phyloP scores from a whole-genome alignment of 1,140 invertebrate genomes.

The Philaenus spumarius region DNA sequence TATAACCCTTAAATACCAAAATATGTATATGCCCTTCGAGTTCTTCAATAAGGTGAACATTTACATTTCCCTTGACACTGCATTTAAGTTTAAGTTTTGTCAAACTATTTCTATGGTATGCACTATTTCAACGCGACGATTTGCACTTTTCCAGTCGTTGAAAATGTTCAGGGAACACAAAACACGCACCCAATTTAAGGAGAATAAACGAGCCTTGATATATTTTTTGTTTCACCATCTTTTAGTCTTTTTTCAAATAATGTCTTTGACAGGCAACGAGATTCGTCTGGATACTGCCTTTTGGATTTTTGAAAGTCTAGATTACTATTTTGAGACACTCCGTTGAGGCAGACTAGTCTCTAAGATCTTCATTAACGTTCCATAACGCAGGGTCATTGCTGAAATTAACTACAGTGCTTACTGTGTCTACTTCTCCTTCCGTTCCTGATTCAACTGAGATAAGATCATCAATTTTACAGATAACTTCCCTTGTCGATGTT shows the following conservation, averaged over 20 bases:
- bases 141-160: slow-evolving; percentile 16
- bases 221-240: slow-evolving; percentile 4
- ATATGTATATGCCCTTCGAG: slow-evolving; percentile 1
- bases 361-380: background rate
- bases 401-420: background rate
- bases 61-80: background rate
- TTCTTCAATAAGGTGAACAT: slow-evolving; percentile 11
- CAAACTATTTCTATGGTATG: background rate
- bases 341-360: background rate
- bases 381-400: background rate
- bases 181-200: background rate
- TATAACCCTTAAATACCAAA: too few species aligned
- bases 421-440: background rate
- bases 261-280: background rate
- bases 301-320: slow-evolving; percentile 5
- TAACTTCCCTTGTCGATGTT: background rate
- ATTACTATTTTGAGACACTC: background rate
- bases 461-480: slow-evolving; percentile 1
- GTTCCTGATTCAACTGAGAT: background rate
- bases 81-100: slow-evolving; percentile 1
- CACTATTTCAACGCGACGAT: background rate
- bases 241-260: slow-evolving; percentile 2
- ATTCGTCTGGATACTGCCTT: slow-evolving; percentile 5
- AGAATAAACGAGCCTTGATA: slow-evolving; percentile 2
- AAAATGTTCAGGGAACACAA: slow-evolving; percentile 7